phyloP scores from a whole-genome alignment of 2,113 vertebrate genomes.

The Grallaria varia region DNA sequence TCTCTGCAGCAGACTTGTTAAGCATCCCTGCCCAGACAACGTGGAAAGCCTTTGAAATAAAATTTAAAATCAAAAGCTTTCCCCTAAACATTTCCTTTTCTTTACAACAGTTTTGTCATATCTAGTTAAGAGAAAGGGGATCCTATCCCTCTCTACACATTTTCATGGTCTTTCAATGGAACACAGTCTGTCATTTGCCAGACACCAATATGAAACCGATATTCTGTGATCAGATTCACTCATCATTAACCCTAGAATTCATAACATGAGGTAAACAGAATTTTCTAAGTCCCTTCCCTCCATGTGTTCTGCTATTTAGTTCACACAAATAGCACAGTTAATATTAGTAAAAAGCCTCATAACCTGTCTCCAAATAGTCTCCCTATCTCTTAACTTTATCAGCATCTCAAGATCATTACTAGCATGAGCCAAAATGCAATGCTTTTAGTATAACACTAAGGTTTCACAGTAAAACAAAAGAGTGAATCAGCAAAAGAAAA shows the following conservation, averaged over 20 bases:
- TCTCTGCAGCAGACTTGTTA: neutral
- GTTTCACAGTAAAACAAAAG: neutral
- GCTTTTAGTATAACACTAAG: neutral
- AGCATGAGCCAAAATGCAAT: neutral
- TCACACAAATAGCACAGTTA: neutral
- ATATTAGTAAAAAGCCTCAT: neutral
- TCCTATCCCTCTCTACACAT: neutral
- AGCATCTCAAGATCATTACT: neutral
- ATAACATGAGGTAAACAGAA: neutral
- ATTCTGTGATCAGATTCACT: neutral
- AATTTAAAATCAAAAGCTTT: slow-evolving; percentile 14
- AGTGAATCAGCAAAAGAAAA: slow-evolving; percentile 26
- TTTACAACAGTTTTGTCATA: neutral
- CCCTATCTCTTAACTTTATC: neutral
- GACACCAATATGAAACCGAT: neutral
- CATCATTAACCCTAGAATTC: neutral
- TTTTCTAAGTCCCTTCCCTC: neutral
- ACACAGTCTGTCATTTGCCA: neutral
- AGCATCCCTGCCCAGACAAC: neutral
- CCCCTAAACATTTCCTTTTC: neutral
- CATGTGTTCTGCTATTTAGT: neutral
- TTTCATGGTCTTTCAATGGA: neutral
- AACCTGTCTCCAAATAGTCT: neutral
- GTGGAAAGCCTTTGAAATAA: neutral
- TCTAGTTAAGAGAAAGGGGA: neutral